A percentile compares a stretch with the other conserved stretches of the same genome.
phyloP scores from a whole-genome alignment of 2,888 invertebrate species.

The Poecilus cupreus region DNA sequence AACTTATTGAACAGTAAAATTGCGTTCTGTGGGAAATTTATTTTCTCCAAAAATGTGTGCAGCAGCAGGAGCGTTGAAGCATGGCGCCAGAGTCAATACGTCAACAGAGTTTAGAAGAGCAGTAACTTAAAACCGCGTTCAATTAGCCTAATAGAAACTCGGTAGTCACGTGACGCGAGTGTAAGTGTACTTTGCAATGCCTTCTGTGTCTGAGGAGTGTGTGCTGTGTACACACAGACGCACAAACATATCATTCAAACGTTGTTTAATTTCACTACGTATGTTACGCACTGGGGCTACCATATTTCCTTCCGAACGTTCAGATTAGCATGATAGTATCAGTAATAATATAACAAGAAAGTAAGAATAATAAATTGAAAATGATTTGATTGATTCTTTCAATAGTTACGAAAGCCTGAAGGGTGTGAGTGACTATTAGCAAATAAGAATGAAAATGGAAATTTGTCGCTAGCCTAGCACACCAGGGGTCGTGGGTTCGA shows the following conservation, averaged over 20 bases:
- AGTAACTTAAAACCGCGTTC: constrained; percentile 40
- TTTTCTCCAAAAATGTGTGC: not conserved
- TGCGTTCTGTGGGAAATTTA: not conserved
- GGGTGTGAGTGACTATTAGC: too few species aligned
- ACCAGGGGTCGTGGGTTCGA: too few species aligned
- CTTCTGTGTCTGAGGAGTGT: constrained; percentile 30
- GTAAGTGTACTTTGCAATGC: constrained; percentile 40
- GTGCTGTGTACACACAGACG: constrained; percentile 25
- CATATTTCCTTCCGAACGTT: not conserved
- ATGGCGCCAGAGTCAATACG: not conserved
- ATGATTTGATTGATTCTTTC: too few species aligned
- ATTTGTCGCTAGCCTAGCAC: too few species aligned
- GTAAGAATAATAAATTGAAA: too few species aligned
- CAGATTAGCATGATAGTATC: too few species aligned
- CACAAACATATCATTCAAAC: constrained; percentile 31
- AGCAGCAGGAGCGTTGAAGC: not conserved
- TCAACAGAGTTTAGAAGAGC: constrained; percentile 1
- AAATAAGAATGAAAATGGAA: too few species aligned
- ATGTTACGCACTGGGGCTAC: constrained; percentile 18
- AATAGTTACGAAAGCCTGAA: too few species aligned
- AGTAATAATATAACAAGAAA: too few species aligned
- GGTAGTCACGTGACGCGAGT: constrained; percentile 22
- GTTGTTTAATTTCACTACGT: constrained; percentile 22
- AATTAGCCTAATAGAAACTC: constrained; percentile 40
- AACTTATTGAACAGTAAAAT: too few species aligned